Conservation (phyloP, 2,797 vertebrate species). For the Molothrus ater region DNA sequence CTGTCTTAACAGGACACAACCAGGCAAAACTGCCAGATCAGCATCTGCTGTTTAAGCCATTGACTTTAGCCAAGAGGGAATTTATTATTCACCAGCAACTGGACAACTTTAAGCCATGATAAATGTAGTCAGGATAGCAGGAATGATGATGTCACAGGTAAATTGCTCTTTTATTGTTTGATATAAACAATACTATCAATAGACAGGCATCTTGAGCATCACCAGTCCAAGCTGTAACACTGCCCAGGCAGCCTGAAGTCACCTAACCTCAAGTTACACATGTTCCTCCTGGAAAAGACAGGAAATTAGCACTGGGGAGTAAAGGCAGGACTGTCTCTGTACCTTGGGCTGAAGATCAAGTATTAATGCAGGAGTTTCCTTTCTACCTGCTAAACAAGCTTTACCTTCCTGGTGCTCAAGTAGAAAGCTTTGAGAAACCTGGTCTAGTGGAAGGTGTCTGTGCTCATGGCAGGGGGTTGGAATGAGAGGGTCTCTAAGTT, state of each 20-base stretch:
- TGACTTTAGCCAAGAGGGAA: background rate
- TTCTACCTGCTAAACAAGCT: background rate
- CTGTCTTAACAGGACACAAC: background rate
- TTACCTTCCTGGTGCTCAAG: background rate
- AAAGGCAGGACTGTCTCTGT: background rate
- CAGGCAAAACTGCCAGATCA: background rate
- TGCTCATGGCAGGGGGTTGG: background rate
- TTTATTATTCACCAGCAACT: background rate
- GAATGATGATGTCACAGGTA: background rate
- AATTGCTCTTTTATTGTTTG: background rate
- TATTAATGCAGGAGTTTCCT: background rate
- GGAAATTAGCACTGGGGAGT: background rate
- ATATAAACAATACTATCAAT: background rate
- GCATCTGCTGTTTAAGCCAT: conserved; percentile 13
- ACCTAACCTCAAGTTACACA: background rate
- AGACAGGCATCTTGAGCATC: background rate
- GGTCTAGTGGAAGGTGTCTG: background rate
- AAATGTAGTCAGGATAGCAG: background rate
- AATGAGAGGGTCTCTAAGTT: background rate
- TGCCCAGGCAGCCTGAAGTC: background rate
- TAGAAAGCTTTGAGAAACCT: background rate
- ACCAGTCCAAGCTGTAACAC: background rate
- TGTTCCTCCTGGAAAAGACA: background rate
- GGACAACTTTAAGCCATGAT: background rate
- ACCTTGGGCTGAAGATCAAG: background rate